Evolutionary conservation across 2,888 invertebrate genomes (phyloP).

Genomic region (Keiferia lycopersicella): DNA sequence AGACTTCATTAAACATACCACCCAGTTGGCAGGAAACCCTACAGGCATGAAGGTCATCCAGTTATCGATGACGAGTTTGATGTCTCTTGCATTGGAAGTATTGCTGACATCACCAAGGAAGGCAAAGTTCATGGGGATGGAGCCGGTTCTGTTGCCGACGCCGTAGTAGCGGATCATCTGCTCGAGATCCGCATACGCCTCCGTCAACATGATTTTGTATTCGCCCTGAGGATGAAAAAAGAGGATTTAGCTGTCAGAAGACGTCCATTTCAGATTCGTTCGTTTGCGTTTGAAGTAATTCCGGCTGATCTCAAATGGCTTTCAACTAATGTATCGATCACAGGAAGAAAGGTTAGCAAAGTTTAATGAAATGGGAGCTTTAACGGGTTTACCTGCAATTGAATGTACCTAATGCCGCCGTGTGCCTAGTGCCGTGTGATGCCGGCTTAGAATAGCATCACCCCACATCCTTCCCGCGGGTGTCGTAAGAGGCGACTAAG

Average conservation of each 20-base stretch:
- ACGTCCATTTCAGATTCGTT: too few species aligned
- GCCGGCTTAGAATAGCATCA: too few species aligned
- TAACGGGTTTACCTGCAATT: too few species aligned
- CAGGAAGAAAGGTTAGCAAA: too few species aligned
- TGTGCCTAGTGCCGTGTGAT: too few species aligned
- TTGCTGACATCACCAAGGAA: slow-evolving; percentile 75
- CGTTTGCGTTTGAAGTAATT: too few species aligned
- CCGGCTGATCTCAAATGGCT: too few species aligned
- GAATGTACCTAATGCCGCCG: too few species aligned
- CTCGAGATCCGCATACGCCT: slow-evolving; percentile 79
- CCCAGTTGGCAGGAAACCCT: slow-evolving; percentile 83
- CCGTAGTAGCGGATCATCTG: slow-evolving; percentile 82
- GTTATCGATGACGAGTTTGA: slow-evolving; percentile 71
- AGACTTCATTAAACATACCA: slow-evolving; percentile 68
- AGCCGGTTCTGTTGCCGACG: slow-evolving; percentile 69
- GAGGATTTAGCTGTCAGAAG: not conserved
- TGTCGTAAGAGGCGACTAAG: too few species aligned
- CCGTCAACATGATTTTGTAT: slow-evolving; percentile 81
- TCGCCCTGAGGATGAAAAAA: slow-evolving; percentile 42
- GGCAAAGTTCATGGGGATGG: slow-evolving; percentile 85
- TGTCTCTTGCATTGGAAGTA: slow-evolving; percentile 74
- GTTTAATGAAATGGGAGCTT: too few species aligned
- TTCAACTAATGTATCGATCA: too few species aligned
- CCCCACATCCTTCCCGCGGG: too few species aligned
- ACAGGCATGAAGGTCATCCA: slow-evolving; percentile 82